Evolutionary conservation across 2,888 invertebrate genomes (phyloP), one percentile per base, ranked within the genome.

Genomic region (Syrista parreyssii): DNA sequence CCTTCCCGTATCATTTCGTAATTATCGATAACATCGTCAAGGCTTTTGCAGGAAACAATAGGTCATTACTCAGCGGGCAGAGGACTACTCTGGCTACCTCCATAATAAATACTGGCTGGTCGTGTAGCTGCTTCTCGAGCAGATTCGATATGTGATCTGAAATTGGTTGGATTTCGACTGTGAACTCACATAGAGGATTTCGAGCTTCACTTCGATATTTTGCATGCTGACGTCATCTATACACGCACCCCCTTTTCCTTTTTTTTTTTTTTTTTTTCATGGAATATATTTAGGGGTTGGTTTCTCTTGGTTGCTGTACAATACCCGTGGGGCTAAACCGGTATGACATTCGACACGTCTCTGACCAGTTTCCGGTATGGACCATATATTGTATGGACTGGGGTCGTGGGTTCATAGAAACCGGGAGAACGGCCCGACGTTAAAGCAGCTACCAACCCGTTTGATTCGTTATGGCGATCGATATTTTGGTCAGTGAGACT

Each of bases 21-120:
- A 91, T 91, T 91, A 91, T 91, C 91, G 90, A 91, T 90, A 90
- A 90, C 89, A 91, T 90, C 90, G 89, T 89, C 91, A 89, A 91
- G 91, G 90, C 84, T 89, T 90, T 89, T 87, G 88, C 88, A 86
- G 88, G 88, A 91, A 90, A 91, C 91, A 91, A 91, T 91, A 88
- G 89, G 86, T 91, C 88, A 90, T 90, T 91, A 90, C 89, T 86
- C n/a, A 85, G 84, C 76, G n/a, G 15, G 72, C 78, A 69, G 55
- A 55, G 55, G 23, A 55, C 23, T 23, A 15, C 40, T 40, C 55
- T 55, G 55, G 55, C 55, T 55, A 55, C 55, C 23, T 55, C 55
- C 55, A 55, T 55, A 55, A 55, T 55, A 23, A 23, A 55, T 55
- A 23, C 55, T 55, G 23, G 23, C 55, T 55, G 55, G 55, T 55